Percentiles rank a stretch among this genome's conserved stretches.
phyloP scores from a whole-genome alignment of 2,113 vertebrate species.

The Ploceus nigricollis region DNA sequence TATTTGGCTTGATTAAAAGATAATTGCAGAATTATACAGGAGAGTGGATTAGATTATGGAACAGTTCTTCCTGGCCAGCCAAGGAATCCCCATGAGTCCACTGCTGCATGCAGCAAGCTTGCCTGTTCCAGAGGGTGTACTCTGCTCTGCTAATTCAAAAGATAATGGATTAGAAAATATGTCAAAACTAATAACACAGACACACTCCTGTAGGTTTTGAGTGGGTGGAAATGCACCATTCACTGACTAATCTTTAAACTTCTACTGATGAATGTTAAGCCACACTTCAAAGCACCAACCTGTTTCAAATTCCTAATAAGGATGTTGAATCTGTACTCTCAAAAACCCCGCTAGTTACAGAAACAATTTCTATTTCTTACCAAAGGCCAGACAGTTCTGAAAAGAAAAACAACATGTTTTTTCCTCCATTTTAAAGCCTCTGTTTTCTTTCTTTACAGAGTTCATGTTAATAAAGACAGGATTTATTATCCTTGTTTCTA shows the following conservation, averaged over 20 bases:
- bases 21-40: not conserved
- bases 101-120: not conserved
- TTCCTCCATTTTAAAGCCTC: not conserved
- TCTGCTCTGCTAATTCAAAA: conserved; percentile 15
- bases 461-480: not conserved
- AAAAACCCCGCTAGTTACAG: not conserved
- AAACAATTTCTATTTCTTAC: not conserved
- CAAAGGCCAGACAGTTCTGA: not conserved
- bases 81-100: not conserved
- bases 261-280: conserved; percentile 23
- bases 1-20: not conserved
- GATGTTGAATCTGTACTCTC: not conserved
- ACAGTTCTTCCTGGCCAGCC: not conserved
- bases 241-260: conserved; percentile 59
- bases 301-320: conserved; percentile 49
- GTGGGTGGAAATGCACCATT: conserved; percentile 45
- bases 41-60: not conserved
- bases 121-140: not conserved
- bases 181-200: conserved; percentile 40
- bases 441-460: not conserved
- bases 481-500: not conserved
- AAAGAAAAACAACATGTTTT: not conserved
- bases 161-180: conserved; percentile 51
- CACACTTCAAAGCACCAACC: not conserved
- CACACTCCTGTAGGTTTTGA: conserved; percentile 31